phyloP scores from a whole-genome alignment of 2,113 vertebrate species.

The Panurus biarmicus region DNA sequence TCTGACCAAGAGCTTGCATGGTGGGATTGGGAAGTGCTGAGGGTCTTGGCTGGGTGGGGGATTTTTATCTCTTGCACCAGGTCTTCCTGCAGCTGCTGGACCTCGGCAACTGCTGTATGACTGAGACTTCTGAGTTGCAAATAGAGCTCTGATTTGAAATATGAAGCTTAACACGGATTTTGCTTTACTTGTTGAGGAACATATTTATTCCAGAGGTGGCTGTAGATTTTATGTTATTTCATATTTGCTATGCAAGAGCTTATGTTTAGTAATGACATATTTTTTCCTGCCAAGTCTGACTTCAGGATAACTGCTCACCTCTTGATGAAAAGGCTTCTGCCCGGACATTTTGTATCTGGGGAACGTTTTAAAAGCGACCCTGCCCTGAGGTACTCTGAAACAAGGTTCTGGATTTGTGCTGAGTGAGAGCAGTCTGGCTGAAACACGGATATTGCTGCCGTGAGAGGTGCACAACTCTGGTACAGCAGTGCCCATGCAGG shows the following conservation, averaged over 20 bases:
- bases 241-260: background rate
- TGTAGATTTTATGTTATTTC: background rate
- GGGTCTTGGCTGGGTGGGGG: background rate
- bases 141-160: background rate
- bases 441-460: background rate
- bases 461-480: background rate
- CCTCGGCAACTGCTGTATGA: background rate
- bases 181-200: background rate
- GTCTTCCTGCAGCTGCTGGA: background rate
- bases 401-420: background rate
- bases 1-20: background rate
- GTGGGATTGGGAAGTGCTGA: background rate
- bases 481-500: rapidly evolving
- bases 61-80: background rate
- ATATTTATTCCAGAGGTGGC: background rate
- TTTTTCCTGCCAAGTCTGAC: background rate
- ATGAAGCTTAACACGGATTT: background rate
- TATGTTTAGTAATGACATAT: background rate
- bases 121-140: background rate
- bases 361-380: background rate
- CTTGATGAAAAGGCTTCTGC: background rate
- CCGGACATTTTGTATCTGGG: background rate
- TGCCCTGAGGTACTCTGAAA: background rate
- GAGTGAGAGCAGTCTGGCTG: background rate
- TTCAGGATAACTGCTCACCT: background rate